Percentiles rank a stretch among this genome's conserved stretches.
Evolutionary conservation across 2,888 invertebrate species (phyloP).

Genomic region (Bellardia pandia): DNA sequence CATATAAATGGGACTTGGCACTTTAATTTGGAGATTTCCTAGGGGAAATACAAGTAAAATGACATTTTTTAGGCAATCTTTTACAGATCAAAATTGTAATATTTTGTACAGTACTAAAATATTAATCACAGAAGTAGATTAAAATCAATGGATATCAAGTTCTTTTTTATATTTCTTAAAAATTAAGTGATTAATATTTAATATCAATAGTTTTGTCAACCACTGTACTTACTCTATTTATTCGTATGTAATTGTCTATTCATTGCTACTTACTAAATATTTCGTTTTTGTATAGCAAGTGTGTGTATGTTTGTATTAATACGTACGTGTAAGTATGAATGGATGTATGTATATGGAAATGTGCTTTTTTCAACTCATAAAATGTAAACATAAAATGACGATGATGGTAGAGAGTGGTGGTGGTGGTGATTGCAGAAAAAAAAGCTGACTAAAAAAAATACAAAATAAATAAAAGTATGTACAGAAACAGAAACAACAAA

Average conservation of each 20-base stretch:
- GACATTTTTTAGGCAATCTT: too few species aligned
- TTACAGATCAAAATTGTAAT: too few species aligned
- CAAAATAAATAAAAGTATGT: conserved; percentile 14
- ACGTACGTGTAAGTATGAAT: not conserved
- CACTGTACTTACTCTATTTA: conserved; percentile 36
- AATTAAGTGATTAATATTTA: too few species aligned
- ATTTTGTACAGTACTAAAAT: too few species aligned
- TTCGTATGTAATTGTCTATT: conserved; percentile 17
- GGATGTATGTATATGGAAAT: not conserved
- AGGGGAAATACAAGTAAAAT: too few species aligned
- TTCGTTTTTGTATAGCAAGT: not conserved
- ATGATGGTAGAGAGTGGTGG: not conserved
- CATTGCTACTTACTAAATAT: conserved; percentile 8
- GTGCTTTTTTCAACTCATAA: conserved; percentile 38
- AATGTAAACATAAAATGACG: conserved; percentile 62
- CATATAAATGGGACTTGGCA: too few species aligned
- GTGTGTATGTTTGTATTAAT: not conserved
- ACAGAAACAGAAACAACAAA: not conserved
- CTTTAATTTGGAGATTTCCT: too few species aligned
- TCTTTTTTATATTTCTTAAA: too few species aligned
- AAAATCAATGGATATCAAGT: too few species aligned
- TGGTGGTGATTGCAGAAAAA: conserved; percentile 51
- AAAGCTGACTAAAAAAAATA: conserved; percentile 25
- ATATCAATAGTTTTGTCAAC: not conserved
- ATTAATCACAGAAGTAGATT: too few species aligned